Evolutionary conservation across 2,797 vertebrate species (phyloP).

Genomic region (Muraenolepis orangiensis): DNA sequence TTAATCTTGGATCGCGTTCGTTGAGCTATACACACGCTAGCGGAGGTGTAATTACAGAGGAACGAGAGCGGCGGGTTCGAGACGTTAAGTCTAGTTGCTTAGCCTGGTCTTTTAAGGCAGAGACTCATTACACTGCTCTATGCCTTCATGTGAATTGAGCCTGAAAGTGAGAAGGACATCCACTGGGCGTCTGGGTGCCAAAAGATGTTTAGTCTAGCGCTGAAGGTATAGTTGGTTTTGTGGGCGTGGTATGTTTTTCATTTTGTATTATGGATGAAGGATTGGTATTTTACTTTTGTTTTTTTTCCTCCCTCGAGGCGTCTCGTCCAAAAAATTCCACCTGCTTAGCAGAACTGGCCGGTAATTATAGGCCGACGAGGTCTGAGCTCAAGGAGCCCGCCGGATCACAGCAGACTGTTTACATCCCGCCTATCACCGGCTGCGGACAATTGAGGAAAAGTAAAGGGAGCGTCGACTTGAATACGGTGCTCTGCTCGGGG

Average conservation of each 20-base stretch:
- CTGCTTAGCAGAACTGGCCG: conserved; percentile 16
- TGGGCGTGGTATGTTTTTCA: conserved; percentile 29
- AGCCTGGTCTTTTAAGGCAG: background rate
- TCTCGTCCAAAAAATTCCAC: conserved; percentile 24
- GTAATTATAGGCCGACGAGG: background rate
- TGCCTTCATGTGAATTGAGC: conserved; percentile 6
- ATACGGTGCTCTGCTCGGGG: background rate
- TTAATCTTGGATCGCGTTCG: no score
- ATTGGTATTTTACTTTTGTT: background rate
- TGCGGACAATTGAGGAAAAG: conserved; percentile 6
- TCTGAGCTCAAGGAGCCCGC: background rate
- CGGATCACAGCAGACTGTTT: background rate
- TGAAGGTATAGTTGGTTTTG: conserved; percentile 22
- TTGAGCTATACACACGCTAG: background rate
- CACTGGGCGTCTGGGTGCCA: background rate
- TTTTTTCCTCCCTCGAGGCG: conserved; percentile 6
- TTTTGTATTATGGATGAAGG: conserved; percentile 18
- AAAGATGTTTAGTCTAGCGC: conserved; percentile 37
- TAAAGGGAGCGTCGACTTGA: conserved; percentile 16
- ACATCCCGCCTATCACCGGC: background rate
- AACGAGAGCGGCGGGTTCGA: no score
- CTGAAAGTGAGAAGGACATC: conserved; percentile 38
- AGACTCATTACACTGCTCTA: background rate
- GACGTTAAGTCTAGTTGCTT: background rate
- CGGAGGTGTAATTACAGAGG: background rate